Percentiles rank a stretch among this genome's conserved stretches.
Conservation (phyloP, 2,113 vertebrate genomes). For the Scomber colias region DNA sequence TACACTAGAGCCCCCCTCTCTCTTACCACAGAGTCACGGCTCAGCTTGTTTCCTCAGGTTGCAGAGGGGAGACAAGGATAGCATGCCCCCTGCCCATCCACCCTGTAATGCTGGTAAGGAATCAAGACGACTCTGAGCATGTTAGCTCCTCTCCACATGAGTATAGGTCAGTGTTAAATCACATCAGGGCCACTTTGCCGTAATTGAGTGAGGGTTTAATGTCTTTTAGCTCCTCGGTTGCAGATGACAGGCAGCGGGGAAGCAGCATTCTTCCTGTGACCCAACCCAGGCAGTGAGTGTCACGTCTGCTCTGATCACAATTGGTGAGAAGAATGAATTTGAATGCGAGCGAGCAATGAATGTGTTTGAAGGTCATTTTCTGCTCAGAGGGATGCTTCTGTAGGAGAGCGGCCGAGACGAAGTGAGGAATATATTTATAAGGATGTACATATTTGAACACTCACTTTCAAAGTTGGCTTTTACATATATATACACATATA, state of each 20-base stretch:
- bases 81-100: too few relatives aligned
- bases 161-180: slow-evolving; percentile 42
- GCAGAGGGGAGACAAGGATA: slow-evolving; percentile 2
- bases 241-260: not conserved
- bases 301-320: not conserved
- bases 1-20: not conserved
- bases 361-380: not conserved
- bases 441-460: not conserved
- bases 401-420: not conserved
- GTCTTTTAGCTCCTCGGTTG: not conserved
- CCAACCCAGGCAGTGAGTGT: not conserved
- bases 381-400: not conserved
- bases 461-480: not conserved
- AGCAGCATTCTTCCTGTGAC: not conserved
- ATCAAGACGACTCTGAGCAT: slow-evolving; percentile 14
- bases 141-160: slow-evolving; percentile 25
- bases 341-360: too few relatives aligned
- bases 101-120: not conserved
- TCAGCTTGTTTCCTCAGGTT: not conserved
- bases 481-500: not conserved
- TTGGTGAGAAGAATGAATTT: slow-evolving; percentile 10
- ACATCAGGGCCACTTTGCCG: slow-evolving; percentile 36
- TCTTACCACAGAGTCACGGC: not conserved
- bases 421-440: not conserved
- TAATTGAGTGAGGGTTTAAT: slow-evolving; percentile 31